phyloP scores from a whole-genome alignment of 2,797 vertebrate genomes.

The Synaphobranchus kaupii region DNA sequence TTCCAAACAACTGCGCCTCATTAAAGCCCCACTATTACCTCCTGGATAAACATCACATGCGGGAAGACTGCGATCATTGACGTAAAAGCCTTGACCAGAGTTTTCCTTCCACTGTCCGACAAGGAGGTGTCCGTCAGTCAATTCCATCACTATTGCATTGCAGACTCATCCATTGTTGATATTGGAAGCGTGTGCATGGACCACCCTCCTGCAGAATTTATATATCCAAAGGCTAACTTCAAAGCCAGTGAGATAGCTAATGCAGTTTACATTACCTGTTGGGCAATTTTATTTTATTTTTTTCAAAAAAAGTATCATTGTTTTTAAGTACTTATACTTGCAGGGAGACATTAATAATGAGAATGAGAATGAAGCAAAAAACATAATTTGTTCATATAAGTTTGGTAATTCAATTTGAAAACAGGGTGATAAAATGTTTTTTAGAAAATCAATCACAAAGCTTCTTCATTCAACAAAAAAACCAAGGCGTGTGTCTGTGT shows the following conservation, averaged over 20 bases:
- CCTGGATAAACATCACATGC: background rate
- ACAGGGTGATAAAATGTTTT: too few species aligned
- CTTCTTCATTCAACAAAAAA: too few species aligned
- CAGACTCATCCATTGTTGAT: background rate
- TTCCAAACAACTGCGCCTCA: conserved; percentile 7
- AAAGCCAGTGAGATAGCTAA: background rate
- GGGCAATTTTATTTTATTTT: background rate
- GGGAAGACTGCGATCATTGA: background rate
- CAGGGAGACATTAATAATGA: background rate
- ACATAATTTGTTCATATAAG: too few species aligned
- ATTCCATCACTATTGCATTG: background rate
- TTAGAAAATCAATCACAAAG: too few species aligned
- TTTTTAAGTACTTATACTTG: background rate
- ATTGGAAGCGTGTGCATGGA: background rate
- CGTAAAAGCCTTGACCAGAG: background rate
- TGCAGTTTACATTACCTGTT: background rate
- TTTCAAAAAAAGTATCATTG: background rate
- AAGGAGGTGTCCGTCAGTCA: background rate
- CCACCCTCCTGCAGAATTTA: background rate
- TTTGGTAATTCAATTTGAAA: too few species aligned
- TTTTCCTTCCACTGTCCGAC: background rate
- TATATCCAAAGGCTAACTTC: background rate
- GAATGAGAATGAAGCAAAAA: too few species aligned
- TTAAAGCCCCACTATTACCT: background rate
- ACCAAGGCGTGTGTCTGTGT: background rate